Percentiles rank a stretch among this genome's conserved stretches.
These are phyloP conservation scores for Dromococcyx pavoninus DNA, from an alignment of 2,797 vertebrate genomes.

Conservation along the genomic window DNA sequence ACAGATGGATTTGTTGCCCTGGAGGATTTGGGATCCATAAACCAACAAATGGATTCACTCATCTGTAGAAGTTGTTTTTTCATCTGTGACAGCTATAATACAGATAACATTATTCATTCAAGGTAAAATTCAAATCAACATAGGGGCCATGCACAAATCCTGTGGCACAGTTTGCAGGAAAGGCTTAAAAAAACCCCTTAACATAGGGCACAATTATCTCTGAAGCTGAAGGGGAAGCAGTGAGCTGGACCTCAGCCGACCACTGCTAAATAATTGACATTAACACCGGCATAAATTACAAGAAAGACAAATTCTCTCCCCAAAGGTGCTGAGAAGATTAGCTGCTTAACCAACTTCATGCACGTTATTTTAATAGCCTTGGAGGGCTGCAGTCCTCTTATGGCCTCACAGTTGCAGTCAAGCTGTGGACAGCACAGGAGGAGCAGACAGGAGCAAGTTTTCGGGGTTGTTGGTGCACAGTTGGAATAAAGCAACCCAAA, in stretches of 20 bases:
- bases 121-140: constrained; percentile 48
- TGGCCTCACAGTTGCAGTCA: neutral
- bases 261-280: neutral
- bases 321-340: neutral
- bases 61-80: constrained; percentile 70
- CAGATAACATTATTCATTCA: constrained; percentile 66
- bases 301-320: neutral
- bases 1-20: constrained; percentile 64
- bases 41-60: constrained; percentile 71
- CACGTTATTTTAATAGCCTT: neutral
- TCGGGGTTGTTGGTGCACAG: rapidly evolving
- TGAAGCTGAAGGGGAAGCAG: neutral
- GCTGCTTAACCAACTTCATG: neutral
- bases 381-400: neutral
- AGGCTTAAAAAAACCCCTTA: neutral
- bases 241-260: neutral
- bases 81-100: constrained; percentile 68
- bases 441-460: neutral
- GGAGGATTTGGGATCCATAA: constrained; percentile 66
- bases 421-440: neutral
- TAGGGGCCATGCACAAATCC: constrained; percentile 9
- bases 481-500: neutral
- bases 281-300: neutral
- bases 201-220: neutral
- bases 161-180: neutral